Base-by-base conservation (phyloP, 1,140 invertebrate species). In the Pinna nobilis region DNA sequence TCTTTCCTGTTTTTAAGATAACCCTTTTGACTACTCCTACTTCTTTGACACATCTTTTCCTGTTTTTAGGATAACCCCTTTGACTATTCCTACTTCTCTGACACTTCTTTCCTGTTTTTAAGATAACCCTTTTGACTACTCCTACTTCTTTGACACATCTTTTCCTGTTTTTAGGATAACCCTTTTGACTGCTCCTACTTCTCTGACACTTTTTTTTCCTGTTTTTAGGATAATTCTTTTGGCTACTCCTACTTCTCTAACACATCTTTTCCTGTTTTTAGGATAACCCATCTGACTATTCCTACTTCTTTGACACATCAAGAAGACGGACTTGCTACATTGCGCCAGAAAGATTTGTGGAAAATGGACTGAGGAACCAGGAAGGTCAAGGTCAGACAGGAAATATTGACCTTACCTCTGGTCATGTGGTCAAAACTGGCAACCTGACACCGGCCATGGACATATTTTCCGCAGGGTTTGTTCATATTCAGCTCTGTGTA, bases 281-380 rank as follows among this genome's bases (percentile, higher is more conserved):
- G 89, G 97, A 99, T 88, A 99, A 99, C 90, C 98, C 98, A 1
- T 97, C 97, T 2, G 97, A 99, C 90, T 99, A 98, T 89, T 97
- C 96, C n/a, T 99, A 98, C 86, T 99, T 99, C 90, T 99, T 99
- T 90, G 98, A 99, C 90, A 99, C 98, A 0, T 98, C 97, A 32
- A 91, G 98, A 70, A 90, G 98, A 82, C 90, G 94, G 86, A 95
- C 94, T 13, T 99, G 98, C 87, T 99, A 99, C 83, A 95, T 99
- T 67, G 98, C 98, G 0, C 98, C 98, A 0, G 98, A 99, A 90
- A 91, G 94, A 84, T 94, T 92, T 82, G 85, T 90, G 15, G 84
- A 87, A 64, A 81, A 79, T 64, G 69, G 75, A 11, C 74, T 68
- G 53, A 78, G 74, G 35, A 84, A 78, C 50, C 41, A 73, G 18